These are phyloP conservation scores for Baryphthengus martii DNA, from an alignment of 2,113 vertebrate species.

Conservation along the genomic window DNA sequence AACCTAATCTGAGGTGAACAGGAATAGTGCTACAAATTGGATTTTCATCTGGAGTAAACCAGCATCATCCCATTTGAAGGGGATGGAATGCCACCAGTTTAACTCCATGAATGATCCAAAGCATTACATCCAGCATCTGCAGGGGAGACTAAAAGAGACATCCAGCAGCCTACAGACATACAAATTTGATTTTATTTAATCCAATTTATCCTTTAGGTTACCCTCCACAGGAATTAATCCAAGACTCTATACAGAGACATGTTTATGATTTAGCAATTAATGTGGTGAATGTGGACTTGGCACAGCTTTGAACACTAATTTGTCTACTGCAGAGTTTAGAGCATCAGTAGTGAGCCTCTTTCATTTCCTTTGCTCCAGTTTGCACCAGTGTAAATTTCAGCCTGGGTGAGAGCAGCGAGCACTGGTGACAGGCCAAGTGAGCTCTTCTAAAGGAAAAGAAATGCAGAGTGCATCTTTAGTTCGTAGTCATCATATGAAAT, in stretches of 20 bases:
- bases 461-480: not conserved
- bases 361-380: not conserved
- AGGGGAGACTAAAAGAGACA: not conserved
- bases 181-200: slow-evolving; percentile 2
- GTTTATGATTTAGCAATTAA: not conserved
- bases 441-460: not conserved
- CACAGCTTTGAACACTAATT: not conserved
- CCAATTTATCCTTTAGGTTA: not conserved
- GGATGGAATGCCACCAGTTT: not conserved
- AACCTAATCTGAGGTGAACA: not conserved
- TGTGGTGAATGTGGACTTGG: not conserved
- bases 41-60: not conserved
- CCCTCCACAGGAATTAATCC: not conserved
- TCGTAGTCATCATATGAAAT: not conserved
- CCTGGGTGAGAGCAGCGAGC: not conserved
- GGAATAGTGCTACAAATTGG: not conserved
- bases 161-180: not conserved
- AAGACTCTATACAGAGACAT: not conserved
- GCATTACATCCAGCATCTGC: not conserved
- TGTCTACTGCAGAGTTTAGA: not conserved
- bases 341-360: not conserved
- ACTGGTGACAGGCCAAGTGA: not conserved
- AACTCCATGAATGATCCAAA: not conserved
- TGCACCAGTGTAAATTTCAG: not conserved
- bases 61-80: not conserved